These are phyloP conservation scores for Numenius arquata DNA, from an alignment of 2,113 vertebrate genomes.

Conservation along the genomic window DNA sequence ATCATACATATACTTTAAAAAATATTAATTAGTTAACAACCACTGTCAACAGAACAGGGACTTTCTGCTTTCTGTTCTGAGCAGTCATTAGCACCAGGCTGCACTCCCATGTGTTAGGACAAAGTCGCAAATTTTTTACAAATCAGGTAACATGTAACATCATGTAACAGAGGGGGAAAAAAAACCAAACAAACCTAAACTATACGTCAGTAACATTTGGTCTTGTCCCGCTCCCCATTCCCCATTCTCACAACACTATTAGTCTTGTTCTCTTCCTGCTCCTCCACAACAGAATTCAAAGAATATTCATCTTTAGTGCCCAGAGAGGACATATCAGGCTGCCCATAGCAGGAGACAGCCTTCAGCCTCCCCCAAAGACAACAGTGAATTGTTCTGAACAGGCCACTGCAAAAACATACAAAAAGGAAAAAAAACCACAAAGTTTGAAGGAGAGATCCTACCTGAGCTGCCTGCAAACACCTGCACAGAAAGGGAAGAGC, in stretches of 20 bases:
- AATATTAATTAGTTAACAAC: neutral
- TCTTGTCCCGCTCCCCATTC: neutral
- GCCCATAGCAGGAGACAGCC: conserved; percentile 3
- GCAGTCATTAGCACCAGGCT: neutral
- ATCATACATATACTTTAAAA: fast-evolving
- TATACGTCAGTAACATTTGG: neutral
- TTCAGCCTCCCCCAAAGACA: conserved; percentile 47
- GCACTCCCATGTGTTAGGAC: fast-evolving
- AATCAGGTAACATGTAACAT: neutral
- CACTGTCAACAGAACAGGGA: neutral
- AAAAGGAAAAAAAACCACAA: neutral
- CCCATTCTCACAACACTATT: neutral
- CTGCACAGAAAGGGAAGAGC: neutral
- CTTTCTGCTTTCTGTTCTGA: neutral
- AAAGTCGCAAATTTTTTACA: neutral
- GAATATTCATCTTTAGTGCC: neutral
- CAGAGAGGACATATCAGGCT: neutral
- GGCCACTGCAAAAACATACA: conserved; percentile 35
- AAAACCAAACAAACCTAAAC: neutral
- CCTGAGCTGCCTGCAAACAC: conserved; percentile 21
- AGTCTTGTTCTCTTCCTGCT: neutral
- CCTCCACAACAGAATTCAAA: neutral
- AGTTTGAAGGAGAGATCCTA: neutral
- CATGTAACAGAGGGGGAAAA: neutral
- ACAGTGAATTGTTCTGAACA: conserved; percentile 33